Evolutionary conservation across 2,888 invertebrate genomes (phyloP), one percentile per base, ranked within the genome.

Genomic region (Diloba caeruleocephala): DNA sequence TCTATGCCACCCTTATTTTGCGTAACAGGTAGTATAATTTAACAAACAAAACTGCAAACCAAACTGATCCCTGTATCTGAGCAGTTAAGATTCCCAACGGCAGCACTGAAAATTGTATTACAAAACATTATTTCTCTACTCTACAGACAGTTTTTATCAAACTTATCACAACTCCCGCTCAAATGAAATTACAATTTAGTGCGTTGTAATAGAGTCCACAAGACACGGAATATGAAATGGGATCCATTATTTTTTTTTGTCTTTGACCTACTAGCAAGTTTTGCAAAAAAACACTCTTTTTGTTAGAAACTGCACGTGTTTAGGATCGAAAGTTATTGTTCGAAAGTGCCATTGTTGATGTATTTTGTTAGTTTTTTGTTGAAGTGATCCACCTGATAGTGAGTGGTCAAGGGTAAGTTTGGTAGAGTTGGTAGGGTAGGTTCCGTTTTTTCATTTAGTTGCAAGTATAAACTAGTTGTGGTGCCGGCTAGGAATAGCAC

Each of bases 11-110:
- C 79, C 79, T 76, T 72, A 58, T 67, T 76, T 81, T 78, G 74
- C 78, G 74, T 82, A 84, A 84, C 85, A 85, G 85, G 85, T 85
- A 84, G 76, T 68, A 38, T 43, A 33, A 29, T 34, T 6, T 3
- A 10, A 45, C 69, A 54, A 64, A 53, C 19, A 3, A 13, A 9
- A 0, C 0, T 6, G 17, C 31, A 53, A 28, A n/a, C 9, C 6
- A 76, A 59, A 52, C 21, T 46, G 12, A 51, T 34, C 55, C 28
- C n/a, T 82, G 74, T 14, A 0, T 0, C 4, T 0, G 7, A 5
- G 0, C 0, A 0, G 0, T 9, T 63, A 71, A 62, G 39, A 36
- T 25, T 53, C n/a, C 21, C 2, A 0, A 12, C 1, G 10, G 21
- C 19, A 5, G 50, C 19, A 58, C 15, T 26, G 10, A 14, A 25